Evolutionary conservation across 1,140 invertebrate genomes (phyloP), one percentile per base, ranked within the genome.

Genomic region (Drosophila pseudoananassae): DNA sequence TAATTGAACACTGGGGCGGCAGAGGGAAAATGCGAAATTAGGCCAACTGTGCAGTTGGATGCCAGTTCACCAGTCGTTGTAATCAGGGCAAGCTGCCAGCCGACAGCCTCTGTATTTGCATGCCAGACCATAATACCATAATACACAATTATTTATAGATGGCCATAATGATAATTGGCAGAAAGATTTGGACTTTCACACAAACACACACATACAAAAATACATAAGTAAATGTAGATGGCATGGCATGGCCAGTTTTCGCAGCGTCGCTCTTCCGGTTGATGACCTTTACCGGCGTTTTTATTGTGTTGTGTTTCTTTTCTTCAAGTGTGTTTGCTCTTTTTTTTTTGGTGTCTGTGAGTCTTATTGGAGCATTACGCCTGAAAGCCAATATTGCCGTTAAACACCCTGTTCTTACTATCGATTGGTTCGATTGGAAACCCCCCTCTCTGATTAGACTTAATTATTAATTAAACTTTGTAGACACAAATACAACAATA

Each of bases 211-310:
- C 43, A 17, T 5, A 65, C 33, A 47, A 10, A 51, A n/a, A 45
- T 8, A 49, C 31, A 33, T 4, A 36, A 25, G 8, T 20, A 14
- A 47, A 25, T 33, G 72, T 20, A 20, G 2, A 20, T 20, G 20
- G 20, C 20, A 3, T 20, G 20, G 20, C 51, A 55, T 50, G 59
- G 52, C 54, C 57, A 76, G 51, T 72, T 87, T 78, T 80, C 63
- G 56, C 59, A 73, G 76, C 63, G 61, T 47, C 54, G 80, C 64
- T 84, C 82, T 90, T 90, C 87, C 85, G 85, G 85, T 90, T 90
- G 85, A 90, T 90, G 85, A 90, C 85, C 85, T 90, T 90, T 90
- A 87, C 85, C 85, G 85, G 81, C 85, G 72, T 90, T 82, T 87
- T 78, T 90, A 90, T 88, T 88, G 65, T 82, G 70, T 66, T 82